Evolutionary conservation across 2,113 vertebrate species (phyloP).

Genomic region (Geococcyx californianus): DNA sequence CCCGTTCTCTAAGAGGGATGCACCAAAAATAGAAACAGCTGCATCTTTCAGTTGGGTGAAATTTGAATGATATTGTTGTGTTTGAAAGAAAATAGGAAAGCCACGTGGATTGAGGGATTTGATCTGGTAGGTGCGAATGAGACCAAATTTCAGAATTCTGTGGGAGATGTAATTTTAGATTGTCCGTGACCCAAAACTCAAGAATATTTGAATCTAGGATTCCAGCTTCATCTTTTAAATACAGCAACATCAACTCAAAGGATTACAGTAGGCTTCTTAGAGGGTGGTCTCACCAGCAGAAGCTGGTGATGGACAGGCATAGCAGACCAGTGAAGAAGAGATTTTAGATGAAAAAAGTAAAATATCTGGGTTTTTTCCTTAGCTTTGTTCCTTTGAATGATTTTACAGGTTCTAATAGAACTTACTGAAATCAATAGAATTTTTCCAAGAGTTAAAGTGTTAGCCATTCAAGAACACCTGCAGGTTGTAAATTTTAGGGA

Average conservation of each 20-base stretch:
- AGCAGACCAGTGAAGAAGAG: not conserved
- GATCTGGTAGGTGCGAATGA: not conserved
- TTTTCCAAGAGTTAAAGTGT: not conserved
- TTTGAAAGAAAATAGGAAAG: no score
- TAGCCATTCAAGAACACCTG: not conserved
- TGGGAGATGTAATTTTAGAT: not conserved
- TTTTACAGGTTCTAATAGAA: not conserved
- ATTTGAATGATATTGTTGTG: no score
- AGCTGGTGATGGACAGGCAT: not conserved
- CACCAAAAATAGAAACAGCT: conserved; percentile 53
- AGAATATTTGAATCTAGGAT: not conserved
- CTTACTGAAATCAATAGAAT: not conserved
- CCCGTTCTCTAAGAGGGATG: conserved; percentile 6
- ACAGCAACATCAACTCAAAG: not conserved
- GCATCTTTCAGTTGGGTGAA: conserved; percentile 44
- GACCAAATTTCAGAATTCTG: not conserved
- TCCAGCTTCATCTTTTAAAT: not conserved
- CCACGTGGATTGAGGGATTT: not conserved
- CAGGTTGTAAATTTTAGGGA: not conserved
- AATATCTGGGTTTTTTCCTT: not conserved
- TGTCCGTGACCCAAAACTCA: not conserved
- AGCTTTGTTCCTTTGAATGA: not conserved
- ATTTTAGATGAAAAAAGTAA: not conserved
- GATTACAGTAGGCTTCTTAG: not conserved
- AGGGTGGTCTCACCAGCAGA: not conserved